Conservation (phyloP, 2,113 vertebrate species). For the Heteronetta atricapilla region DNA sequence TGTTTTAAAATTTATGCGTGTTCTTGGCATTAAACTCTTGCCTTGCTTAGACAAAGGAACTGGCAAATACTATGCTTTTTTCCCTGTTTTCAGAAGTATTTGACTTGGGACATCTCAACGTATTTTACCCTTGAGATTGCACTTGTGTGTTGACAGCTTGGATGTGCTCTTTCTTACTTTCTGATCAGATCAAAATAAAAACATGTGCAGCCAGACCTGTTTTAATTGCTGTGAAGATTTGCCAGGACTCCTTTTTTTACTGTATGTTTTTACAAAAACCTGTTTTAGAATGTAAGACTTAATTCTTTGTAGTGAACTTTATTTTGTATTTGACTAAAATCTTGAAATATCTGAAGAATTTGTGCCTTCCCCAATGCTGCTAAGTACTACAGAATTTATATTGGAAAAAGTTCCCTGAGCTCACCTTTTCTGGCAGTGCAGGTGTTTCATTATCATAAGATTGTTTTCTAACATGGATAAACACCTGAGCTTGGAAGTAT, state of each 20-base stretch:
- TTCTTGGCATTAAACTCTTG: neutral
- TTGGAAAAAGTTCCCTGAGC: neutral
- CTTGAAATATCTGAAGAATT: neutral
- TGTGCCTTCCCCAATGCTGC: neutral
- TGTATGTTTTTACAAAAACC: neutral
- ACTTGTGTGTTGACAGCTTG: slow-evolving; percentile 19
- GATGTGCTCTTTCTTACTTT: slow-evolving; percentile 39
- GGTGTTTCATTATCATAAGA: neutral
- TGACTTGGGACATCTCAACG: slow-evolving; percentile 19
- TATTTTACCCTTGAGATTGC: slow-evolving; percentile 14
- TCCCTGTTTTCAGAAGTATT: neutral
- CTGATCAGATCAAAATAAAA: slow-evolving; percentile 58
- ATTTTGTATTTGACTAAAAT: neutral
- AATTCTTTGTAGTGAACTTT: fast-evolving
- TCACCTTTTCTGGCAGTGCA: neutral
- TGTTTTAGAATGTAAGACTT: neutral
- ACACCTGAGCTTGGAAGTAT: neutral
- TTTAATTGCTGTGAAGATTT: neutral
- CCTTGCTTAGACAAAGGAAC: neutral
- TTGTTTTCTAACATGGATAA: too few species aligned
- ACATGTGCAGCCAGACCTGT: slow-evolving; percentile 5
- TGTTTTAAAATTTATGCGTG: neutral
- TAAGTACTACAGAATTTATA: neutral
- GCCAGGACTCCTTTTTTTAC: neutral
- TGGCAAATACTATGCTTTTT: neutral